Base-by-base conservation (phyloP, 1,140 invertebrate species). In the Uloborus diversus region DNA sequence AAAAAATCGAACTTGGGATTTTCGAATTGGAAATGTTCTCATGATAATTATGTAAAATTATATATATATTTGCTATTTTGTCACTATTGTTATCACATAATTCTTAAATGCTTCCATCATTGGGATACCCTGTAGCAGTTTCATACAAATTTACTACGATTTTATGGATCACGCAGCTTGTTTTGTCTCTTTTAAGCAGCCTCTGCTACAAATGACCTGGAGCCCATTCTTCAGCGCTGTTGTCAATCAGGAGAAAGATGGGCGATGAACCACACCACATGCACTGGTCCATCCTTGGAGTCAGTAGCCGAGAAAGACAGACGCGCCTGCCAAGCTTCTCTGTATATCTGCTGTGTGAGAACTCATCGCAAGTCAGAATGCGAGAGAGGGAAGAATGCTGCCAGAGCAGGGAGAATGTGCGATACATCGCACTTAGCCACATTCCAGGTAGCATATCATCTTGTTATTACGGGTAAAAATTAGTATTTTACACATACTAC, bases 311-410 rank as follows among this genome's bases (percentile, higher is more conserved):
- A 87, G 2, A 84, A 85, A 13, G 86, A 89, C 64, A 88, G 89
- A 79, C 85, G 84, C 2, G 83, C 88, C 3, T 90, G 89, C 66
- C 80, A 89, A 28, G 87, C 88, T 23, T 83, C 88, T 3, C 87
- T 89, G 3, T 86, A 87, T 57, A 89, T 89, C 35, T 90, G 89
- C 57, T 90, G 89, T 82, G 82, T 87, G 0, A 84, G 86, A 61
- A 85, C 85, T 33, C 85, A 86, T 65, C 83, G 86, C 85, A 86
- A 62, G 80, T 68, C 68, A 20, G 25, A 27, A 13, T 90, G 89
- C 73, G 84, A 87, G 53, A 83, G 83, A 56, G 89, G 89, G 17
- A 89, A 89, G 80, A 83, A 84, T 17, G 85, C 87, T 23, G 89
- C 89, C 0, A 85, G 86, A 23, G 82, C 84, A 30, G 88, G 88